phyloP scores from a whole-genome alignment of 2,888 invertebrate species.

The Trisateles emortualis region DNA sequence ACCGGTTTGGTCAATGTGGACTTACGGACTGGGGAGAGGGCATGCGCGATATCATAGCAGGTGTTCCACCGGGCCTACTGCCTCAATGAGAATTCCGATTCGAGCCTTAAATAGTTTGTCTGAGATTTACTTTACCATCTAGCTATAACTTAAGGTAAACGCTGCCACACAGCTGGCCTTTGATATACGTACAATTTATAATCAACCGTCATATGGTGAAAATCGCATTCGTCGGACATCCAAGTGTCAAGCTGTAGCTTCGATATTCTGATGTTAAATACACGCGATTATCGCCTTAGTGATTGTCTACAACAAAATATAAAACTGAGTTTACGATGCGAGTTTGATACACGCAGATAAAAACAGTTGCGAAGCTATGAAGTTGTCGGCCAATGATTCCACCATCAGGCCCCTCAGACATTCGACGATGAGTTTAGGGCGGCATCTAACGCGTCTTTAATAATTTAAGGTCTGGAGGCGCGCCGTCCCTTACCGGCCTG shows the following conservation, averaged over 20 bases:
- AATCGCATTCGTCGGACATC: background rate
- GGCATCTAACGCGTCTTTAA: conserved; percentile 82
- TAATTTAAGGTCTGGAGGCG: conserved; percentile 76
- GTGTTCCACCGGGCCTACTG: conserved; percentile 80
- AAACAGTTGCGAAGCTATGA: conserved; percentile 38
- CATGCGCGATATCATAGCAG: conserved; percentile 85
- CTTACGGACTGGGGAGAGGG: conserved; percentile 80
- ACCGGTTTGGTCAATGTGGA: conserved; percentile 84
- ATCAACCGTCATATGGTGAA: background rate
- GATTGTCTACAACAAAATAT: background rate
- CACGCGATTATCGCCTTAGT: background rate
- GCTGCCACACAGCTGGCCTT: conserved; percentile 33
- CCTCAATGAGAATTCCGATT: conserved; percentile 83
- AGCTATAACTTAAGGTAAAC: conserved; percentile 45
- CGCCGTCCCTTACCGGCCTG: conserved; percentile 72
- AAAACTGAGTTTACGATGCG: conserved; percentile 13
- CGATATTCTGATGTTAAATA: too few species aligned
- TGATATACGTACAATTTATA: conserved; percentile 4
- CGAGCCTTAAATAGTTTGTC: conserved; percentile 71
- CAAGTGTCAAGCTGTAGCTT: background rate
- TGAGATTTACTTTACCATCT: conserved; percentile 67
- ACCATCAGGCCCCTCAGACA: conserved; percentile 68
- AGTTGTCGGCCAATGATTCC: conserved; percentile 62
- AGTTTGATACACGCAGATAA: conserved; percentile 34
- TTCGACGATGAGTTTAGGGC: conserved; percentile 73